Percentiles rank a stretch among this genome's conserved stretches.
Evolutionary conservation across 2,797 vertebrate genomes (phyloP).

Genomic region (Pantherophis vulpinus): DNA sequence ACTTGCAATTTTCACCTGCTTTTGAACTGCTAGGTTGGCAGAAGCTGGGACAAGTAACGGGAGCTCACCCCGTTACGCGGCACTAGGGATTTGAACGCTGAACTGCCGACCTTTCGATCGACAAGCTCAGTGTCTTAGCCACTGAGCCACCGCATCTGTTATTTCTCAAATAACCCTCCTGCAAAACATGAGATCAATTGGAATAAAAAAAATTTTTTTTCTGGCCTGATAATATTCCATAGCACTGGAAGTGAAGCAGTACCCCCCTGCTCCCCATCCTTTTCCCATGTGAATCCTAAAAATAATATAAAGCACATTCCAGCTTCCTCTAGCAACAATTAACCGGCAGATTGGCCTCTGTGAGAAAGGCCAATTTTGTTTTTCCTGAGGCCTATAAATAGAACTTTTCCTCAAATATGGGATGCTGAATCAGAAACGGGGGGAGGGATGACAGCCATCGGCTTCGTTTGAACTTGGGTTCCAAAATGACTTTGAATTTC

Average conservation of each 20-base stretch:
- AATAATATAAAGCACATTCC: conserved; percentile 60
- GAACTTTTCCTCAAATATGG: conserved; percentile 37
- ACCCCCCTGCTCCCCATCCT: neutral
- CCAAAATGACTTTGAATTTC: conserved; percentile 23
- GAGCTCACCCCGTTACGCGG: too few species aligned
- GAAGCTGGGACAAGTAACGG: too few species aligned
- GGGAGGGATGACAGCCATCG: conserved; percentile 26
- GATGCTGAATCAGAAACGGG: conserved; percentile 30
- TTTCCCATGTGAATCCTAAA: conserved; percentile 49
- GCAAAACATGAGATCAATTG: neutral
- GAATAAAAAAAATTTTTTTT: neutral
- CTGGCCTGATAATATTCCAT: neutral
- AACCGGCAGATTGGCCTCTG: conserved; percentile 40
- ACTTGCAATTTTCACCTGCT: too few species aligned
- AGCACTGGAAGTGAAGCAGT: conserved; percentile 24
- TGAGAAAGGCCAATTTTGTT: conserved; percentile 66
- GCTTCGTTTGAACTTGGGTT: conserved; percentile 54
- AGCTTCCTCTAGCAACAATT: conserved; percentile 58
- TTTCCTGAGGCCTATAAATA: conserved; percentile 71
- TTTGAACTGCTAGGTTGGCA: too few species aligned
- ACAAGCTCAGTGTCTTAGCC: too few species aligned
- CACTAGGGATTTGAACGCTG: too few species aligned
- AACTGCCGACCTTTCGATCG: too few species aligned
- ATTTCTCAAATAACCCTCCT: neutral
- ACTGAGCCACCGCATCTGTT: too few species aligned